Percentiles rank a stretch among this genome's conserved stretches.
Evolutionary conservation across 2,888 invertebrate genomes (phyloP).

Genomic region (Andrena dorsata): DNA sequence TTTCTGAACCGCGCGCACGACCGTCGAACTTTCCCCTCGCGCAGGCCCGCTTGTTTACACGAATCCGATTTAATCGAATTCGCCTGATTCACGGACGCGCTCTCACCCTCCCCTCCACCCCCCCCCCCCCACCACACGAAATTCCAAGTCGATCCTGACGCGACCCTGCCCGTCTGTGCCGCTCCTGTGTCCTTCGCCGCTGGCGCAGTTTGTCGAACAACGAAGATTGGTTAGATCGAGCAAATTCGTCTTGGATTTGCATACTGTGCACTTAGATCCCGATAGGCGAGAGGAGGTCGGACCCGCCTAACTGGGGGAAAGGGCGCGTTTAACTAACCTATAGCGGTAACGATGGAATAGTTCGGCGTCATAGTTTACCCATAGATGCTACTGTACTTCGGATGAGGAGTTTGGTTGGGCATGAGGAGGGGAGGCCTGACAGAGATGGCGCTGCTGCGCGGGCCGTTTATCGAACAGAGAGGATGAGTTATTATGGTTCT

Average conservation of each 20-base stretch:
- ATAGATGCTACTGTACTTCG: constrained; percentile 42
- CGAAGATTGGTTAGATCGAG: constrained; percentile 79
- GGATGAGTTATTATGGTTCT: constrained; percentile 12
- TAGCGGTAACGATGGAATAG: constrained; percentile 74
- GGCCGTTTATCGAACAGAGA: neutral
- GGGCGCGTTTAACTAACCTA: constrained; percentile 71
- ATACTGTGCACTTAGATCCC: constrained; percentile 81
- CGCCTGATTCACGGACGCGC: constrained; percentile 69
- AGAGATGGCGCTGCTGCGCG: neutral
- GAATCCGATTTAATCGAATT: constrained; percentile 75
- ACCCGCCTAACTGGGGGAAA: constrained; percentile 34
- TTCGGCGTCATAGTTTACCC: constrained; percentile 73
- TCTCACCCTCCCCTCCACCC: neutral
- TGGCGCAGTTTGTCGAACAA: constrained; percentile 72
- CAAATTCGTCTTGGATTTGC: constrained; percentile 78
- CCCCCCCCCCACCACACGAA: constrained; percentile 61
- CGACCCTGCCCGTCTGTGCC: constrained; percentile 29
- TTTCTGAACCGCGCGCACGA: constrained; percentile 40
- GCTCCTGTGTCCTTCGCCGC: constrained; percentile 54
- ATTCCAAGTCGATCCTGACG: constrained; percentile 70
- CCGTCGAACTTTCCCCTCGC: constrained; percentile 61
- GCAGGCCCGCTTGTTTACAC: constrained; percentile 68
- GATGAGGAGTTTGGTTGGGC: constrained; percentile 20
- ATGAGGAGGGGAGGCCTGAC: neutral
- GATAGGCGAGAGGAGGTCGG: constrained; percentile 50